Percentiles rank a stretch among this genome's conserved stretches.
Conservation (phyloP, 2,888 invertebrate genomes). For the Masnerella sp. region DNA sequence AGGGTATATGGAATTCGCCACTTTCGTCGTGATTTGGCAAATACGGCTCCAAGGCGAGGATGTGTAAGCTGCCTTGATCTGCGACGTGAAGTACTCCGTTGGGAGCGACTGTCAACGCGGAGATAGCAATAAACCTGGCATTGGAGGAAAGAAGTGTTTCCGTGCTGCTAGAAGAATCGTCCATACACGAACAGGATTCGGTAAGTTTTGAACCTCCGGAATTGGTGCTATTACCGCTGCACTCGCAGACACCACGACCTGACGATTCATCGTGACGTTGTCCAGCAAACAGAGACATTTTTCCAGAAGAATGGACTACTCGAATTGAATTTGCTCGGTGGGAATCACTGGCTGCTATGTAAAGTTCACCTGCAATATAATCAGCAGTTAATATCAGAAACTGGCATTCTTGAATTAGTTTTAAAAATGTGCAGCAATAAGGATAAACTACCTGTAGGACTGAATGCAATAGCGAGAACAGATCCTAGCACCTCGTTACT, state of each 20-base stretch:
- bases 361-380: conserved; percentile 89
- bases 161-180: conserved; percentile 85
- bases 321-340: conserved; percentile 89
- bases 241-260: conserved; percentile 66
- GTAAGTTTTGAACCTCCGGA: conserved; percentile 67
- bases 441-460: conserved; percentile 81
- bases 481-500: conserved; percentile 88
- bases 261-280: conserved; percentile 82
- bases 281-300: conserved; percentile 95
- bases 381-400: no score
- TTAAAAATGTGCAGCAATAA: neutral
- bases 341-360: conserved; percentile 95
- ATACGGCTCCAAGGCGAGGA: conserved; percentile 91
- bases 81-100: conserved; percentile 97
- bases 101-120: conserved; percentile 94
- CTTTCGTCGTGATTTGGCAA: conserved; percentile 91
- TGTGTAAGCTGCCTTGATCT: conserved; percentile 94
- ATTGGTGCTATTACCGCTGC: conserved; percentile 72
- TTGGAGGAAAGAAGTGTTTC: conserved; percentile 93
- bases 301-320: conserved; percentile 92
- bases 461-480: conserved; percentile 92
- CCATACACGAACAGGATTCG: conserved; percentile 81
- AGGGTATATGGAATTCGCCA: conserved; percentile 95
- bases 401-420: neutral
- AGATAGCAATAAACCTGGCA: conserved; percentile 92